Evolutionary conservation across 2,797 vertebrate genomes (phyloP), one percentile per base, ranked within the genome.

Genomic region (Coregonus sp.): DNA sequence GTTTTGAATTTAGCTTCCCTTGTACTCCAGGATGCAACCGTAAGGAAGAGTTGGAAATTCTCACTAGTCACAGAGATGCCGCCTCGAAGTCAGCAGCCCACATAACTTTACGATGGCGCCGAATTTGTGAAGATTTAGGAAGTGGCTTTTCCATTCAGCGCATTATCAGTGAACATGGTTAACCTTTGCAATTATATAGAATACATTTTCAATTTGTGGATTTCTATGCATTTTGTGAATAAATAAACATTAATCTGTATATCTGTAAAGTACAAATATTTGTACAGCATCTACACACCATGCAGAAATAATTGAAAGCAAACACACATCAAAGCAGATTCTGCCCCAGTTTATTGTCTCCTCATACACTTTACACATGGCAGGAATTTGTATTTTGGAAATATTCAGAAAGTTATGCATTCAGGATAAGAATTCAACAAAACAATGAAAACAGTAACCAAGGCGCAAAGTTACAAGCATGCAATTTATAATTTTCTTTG

Each of bases 21-120:
- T 56, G 83, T 78, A 83, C 73, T 86, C 80, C 84, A 68, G 74
- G 78, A 72, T 87, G 87, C 67, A 86, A 86, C 86, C 86, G 86
- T 80, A 72, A 87, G 65, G 35, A 86, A 77, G 25, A 16, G 50
- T 67, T 82, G 67, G 66, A 67, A 80, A 80, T 29, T 78, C 51
- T 50, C 54, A 56, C 35, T 82, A 83, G 72, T 74, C 80, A 16
- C 73, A 76, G 82, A 84, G 83, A 86, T 80, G 86, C 72, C 84
- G 89, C 81, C 85, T 78, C 82, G n/a, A 85, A 89, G 81, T 87
- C 88, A 65, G 81, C 84, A 82, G 83, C 74, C 77, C 59, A 65
- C 81, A 74, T 75, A 90, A 90, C 81, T 91, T 91, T 86, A 81
- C 84, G 80, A 54, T 54, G 83, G 79, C 78, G 83, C 88, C 77